A percentile compares a stretch with the other conserved stretches of the same genome.
These are phyloP conservation scores for Uria lomvia DNA, from an alignment of 2,113 vertebrate genomes.

Conservation along the genomic window DNA sequence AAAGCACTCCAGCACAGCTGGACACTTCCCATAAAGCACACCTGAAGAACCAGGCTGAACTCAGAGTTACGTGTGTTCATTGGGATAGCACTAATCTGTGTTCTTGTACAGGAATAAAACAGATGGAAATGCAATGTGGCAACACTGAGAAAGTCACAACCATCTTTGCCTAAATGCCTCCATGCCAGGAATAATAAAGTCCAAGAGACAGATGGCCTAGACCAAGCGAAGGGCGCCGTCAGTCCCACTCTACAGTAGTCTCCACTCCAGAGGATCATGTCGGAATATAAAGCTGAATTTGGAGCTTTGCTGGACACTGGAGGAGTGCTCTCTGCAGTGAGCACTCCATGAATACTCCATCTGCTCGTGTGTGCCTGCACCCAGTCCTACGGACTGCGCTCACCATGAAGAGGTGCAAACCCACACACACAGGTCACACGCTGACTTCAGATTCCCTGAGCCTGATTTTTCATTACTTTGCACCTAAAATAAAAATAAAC, in stretches of 20 bases:
- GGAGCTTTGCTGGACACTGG: background rate
- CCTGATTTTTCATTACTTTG: background rate
- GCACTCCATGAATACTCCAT: fast-evolving
- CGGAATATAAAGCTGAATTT: background rate
- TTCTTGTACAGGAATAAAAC: background rate
- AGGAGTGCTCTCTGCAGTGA: background rate
- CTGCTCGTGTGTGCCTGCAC: background rate
- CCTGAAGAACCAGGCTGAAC: background rate
- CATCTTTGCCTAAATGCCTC: background rate
- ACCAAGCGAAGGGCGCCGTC: background rate
- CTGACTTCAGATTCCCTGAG: background rate
- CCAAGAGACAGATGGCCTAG: background rate
- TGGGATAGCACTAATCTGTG: background rate
- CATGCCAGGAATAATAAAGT: background rate
- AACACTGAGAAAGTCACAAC: background rate
- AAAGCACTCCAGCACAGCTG: background rate
- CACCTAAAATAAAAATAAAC: background rate
- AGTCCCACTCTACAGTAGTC: background rate
- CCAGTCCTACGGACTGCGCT: fast-evolving
- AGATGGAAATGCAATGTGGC: background rate
- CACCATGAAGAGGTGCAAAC: fast-evolving
- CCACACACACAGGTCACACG: fast-evolving
- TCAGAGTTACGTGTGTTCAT: background rate
- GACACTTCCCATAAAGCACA: background rate
- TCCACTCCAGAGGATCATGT: background rate